phyloP scores from a whole-genome alignment of 92 coral and sea anemone genomes.

The Zoanthus sociatus region DNA sequence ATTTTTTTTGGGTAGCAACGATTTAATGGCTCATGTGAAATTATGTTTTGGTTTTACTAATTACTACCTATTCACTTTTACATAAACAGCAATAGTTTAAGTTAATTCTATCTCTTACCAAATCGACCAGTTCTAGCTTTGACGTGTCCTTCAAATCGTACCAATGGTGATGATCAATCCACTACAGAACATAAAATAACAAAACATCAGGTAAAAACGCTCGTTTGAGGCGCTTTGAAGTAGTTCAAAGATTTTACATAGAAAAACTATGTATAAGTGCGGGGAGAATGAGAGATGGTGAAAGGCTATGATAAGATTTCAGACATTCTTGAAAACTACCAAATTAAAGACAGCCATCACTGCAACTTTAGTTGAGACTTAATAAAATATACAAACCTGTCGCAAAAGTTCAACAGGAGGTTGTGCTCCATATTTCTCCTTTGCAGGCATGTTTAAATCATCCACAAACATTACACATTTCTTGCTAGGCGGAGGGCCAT shows the following conservation, averaged over 20 bases:
- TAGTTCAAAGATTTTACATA: background rate
- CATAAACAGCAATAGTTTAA: too few species aligned
- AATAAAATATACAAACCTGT: slow-evolving; percentile 66
- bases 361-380: background rate
- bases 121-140: slow-evolving; percentile 89
- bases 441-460: slow-evolving; percentile 99
- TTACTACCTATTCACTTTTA: too few species aligned
- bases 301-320: too few species aligned
- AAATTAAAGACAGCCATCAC: background rate
- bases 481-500: slow-evolving; percentile 99
- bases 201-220: background rate
- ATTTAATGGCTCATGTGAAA: too few species aligned
- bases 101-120: slow-evolving; percentile 60
- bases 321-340: too few species aligned
- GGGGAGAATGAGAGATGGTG: too few species aligned
- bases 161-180: slow-evolving; percentile 97
- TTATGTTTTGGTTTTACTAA: too few species aligned
- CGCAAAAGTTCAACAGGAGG: slow-evolving; percentile 96
- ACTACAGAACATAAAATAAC: slow-evolving; percentile 48
- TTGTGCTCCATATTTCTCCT: slow-evolving; percentile 99
- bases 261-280: too few species aligned
- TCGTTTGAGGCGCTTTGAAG: background rate
- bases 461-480: slow-evolving; percentile 97
- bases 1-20: too few species aligned
- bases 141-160: slow-evolving; percentile 97